phyloP scores from a whole-genome alignment of 2,888 invertebrate genomes.

The Mesoligia furuncula region DNA sequence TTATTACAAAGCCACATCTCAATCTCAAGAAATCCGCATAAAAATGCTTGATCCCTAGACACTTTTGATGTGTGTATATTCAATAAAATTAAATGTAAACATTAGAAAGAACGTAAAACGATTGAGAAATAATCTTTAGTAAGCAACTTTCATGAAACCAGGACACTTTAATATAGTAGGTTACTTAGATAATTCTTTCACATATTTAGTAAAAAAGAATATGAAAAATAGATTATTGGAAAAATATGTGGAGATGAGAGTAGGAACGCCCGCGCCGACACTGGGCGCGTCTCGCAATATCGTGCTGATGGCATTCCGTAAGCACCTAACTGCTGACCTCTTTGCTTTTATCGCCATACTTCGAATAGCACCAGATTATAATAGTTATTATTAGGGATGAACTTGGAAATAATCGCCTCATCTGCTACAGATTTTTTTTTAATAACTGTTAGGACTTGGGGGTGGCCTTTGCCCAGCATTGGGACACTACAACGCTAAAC shows the following conservation, averaged over 20 bases:
- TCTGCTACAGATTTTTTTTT: neutral
- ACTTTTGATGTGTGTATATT: too few relatives aligned
- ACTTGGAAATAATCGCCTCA: neutral
- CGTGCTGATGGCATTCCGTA: constrained; percentile 66
- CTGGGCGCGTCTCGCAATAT: constrained; percentile 59
- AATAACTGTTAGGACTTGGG: too few relatives aligned
- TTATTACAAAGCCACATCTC: too few relatives aligned
- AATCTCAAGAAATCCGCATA: too few relatives aligned
- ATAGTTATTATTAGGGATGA: neutral
- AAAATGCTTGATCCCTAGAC: too few relatives aligned
- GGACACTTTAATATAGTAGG: neutral
- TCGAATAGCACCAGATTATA: constrained; percentile 32
- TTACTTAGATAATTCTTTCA: neutral
- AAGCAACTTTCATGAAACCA: neutral
- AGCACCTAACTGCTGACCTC: constrained; percentile 61
- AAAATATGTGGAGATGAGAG: constrained; percentile 63
- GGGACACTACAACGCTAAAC: too few relatives aligned
- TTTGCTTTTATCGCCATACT: constrained; percentile 55
- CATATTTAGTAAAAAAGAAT: constrained; percentile 10
- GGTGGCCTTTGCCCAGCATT: too few relatives aligned
- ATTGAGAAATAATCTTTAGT: neutral
- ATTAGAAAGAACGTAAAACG: neutral
- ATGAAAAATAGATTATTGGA: constrained; percentile 53
- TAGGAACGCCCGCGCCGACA: constrained; percentile 26
- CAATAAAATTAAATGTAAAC: neutral